Evolutionary conservation across 2,113 vertebrate species (phyloP), one percentile per base, ranked within the genome.

Genomic region (Leucoraja erinaceus): DNA sequence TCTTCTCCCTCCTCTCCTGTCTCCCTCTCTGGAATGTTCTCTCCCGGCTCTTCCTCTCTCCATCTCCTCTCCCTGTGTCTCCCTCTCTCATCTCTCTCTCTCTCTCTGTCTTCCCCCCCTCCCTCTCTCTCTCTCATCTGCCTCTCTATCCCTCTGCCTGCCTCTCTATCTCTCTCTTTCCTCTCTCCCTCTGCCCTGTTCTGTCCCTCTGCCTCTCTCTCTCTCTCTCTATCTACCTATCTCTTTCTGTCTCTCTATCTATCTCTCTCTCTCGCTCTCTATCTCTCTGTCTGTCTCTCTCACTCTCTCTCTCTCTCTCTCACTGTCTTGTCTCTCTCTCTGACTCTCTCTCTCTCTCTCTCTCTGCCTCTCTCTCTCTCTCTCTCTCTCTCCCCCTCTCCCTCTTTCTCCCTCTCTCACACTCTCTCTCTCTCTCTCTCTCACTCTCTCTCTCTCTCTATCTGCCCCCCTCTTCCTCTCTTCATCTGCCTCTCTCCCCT

Each of bases 1-100:
- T n/a, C n/a, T n/a, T n/a, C n/a, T n/a, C n/a, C n/a, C n/a, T n/a
- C n/a, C n/a, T n/a, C n/a, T n/a, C n/a, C n/a, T n/a, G n/a, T n/a
- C n/a, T n/a, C n/a, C n/a, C n/a, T n/a, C n/a, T n/a, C n/a, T n/a
- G n/a, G n/a, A n/a, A n/a, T n/a, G n/a, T n/a, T n/a, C n/a, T n/a
- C n/a, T n/a, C n/a, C n/a, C n/a, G n/a, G n/a, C n/a, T n/a, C n/a
- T n/a, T n/a, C n/a, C n/a, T n/a, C n/a, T n/a, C n/a, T n/a, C n/a
- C n/a, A n/a, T n/a, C n/a, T n/a, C n/a, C n/a, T n/a, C n/a, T n/a
- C n/a, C n/a, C n/a, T n/a, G n/a, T n/a, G n/a, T n/a, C 91, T 94
- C 91, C 72, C 81, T 31, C 95, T 75, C 94, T 94, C 94, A 93
- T 94, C 94, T 93, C 93, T 94, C 93, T 94, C 79, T 18, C 18